Percentiles rank a stretch among this genome's conserved stretches.
Evolutionary conservation across 2,888 invertebrate genomes (phyloP).

Genomic region (Ennomos fuscantarius): DNA sequence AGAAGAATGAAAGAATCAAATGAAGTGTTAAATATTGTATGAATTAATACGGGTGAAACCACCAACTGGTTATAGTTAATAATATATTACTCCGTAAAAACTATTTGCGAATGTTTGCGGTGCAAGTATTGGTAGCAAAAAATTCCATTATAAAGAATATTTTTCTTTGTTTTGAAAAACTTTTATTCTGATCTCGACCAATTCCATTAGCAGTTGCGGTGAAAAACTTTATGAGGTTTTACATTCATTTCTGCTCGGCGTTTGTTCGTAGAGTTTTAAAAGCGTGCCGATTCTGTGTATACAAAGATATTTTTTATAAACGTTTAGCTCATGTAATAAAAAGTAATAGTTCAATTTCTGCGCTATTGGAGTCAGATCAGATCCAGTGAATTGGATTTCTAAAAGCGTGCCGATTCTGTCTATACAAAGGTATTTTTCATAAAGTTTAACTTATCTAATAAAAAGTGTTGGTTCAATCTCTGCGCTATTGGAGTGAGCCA

Average conservation of each 20-base stretch:
- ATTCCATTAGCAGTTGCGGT: slow-evolving; percentile 62
- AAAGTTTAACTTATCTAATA: slow-evolving; percentile 55
- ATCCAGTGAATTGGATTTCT: slow-evolving; percentile 70
- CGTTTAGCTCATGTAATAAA: slow-evolving; percentile 48
- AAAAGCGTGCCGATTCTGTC: slow-evolving; percentile 46
- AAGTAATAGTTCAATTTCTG: slow-evolving; percentile 52
- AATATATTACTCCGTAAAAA: background rate
- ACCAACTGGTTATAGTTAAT: too few relatives aligned
- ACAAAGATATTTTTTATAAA: slow-evolving; percentile 46
- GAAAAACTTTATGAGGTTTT: slow-evolving; percentile 58
- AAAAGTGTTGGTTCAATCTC: slow-evolving; percentile 56
- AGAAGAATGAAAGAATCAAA: too few relatives aligned
- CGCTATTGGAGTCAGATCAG: slow-evolving; percentile 57
- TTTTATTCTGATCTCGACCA: slow-evolving; percentile 50
- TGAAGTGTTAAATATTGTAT: too few relatives aligned
- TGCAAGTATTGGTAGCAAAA: background rate
- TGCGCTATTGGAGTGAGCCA: slow-evolving; percentile 50
- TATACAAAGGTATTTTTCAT: slow-evolving; percentile 47
- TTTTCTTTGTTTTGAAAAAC: slow-evolving; percentile 53
- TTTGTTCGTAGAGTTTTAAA: slow-evolving; percentile 51
- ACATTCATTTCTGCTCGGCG: slow-evolving; percentile 55
- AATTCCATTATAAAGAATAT: slow-evolving; percentile 26
- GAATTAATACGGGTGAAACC: too few relatives aligned
- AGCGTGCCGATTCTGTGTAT: slow-evolving; percentile 46
- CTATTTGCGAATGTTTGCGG: background rate